Base-by-base conservation (phyloP, 2,797 vertebrate genomes). In the Mus caroli region DNA sequence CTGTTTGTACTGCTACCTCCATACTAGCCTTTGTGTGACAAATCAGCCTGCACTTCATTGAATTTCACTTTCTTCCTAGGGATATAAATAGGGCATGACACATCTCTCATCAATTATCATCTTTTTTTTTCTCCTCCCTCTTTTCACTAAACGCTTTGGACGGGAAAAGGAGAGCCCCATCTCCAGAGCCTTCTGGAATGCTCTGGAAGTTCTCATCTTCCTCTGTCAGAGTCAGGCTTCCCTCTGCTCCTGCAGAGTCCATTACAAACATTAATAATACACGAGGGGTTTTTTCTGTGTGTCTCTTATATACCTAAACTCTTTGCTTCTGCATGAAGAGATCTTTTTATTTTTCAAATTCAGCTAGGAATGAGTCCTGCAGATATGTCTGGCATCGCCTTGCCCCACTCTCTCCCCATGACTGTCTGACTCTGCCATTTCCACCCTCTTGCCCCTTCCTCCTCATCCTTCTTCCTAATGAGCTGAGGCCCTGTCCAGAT, bases 361-460 rank as follows among this genome's bases (percentile, higher is more conserved):
- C 82, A 80, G 83, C n/a, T 80, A 67, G 71, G 76, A 94, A 86
- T 85, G 92, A 64, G 92, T 88, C 88, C 88, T 94, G 43, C 85
- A 90, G 88, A 62, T 12, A 50, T 24, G 58, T n/a, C 79, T 91
- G 95, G 58, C 85, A 92, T 82, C 69, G 24, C 58, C 79, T 90
- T 46, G 22, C 43, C 80, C 85, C 10, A n/a, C 69, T 22, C 52
- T 87, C 20, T 91, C 73, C 34, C 12, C 17, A 3, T 8, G 84
- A 67, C 43, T 43, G 89, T 83, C 88, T 97, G 28, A 14, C 88
- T 71, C n/a, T 79, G 80, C 56, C 69, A 43, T 82, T 67, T 90
- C 93, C 78, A 76, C 67, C 62, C 60, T 91, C 71, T 40, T 60
- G 19, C 43, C 20, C 60, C 83, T 71, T 88, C 93, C 40, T 54